Evolutionary conservation across 2,888 invertebrate species (phyloP).

Genomic region (Xylota segnis): DNA sequence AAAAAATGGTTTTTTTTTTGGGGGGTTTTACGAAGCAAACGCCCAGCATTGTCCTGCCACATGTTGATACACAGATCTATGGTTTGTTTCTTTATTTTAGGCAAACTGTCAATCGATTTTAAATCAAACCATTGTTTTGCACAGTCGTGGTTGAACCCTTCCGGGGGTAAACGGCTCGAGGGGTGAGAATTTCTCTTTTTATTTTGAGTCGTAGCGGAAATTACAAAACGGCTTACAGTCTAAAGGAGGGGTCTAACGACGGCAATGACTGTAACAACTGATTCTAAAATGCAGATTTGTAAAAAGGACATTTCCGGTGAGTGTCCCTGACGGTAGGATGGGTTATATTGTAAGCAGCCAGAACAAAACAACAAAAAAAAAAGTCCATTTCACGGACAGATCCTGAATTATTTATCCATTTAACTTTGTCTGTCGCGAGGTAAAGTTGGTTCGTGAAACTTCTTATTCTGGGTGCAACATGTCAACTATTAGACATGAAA

Average conservation of each 20-base stretch:
- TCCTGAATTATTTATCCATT: conserved; percentile 64
- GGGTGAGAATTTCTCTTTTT: conserved; percentile 48
- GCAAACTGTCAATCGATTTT: conserved; percentile 75
- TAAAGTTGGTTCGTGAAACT: conserved; percentile 38
- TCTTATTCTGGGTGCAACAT: conserved; percentile 42
- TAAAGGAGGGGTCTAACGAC: conserved; percentile 50
- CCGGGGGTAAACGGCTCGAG: not conserved
- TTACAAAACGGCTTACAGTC: conserved; percentile 72
- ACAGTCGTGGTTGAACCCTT: conserved; percentile 68
- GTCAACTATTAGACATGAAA: conserved; percentile 11
- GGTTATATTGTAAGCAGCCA: conserved; percentile 30
- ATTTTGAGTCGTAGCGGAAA: conserved; percentile 73
- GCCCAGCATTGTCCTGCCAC: conserved; percentile 71
- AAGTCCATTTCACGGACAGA: conserved; percentile 36
- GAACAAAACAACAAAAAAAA: conserved; percentile 24
- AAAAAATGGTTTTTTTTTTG: conserved; percentile 27
- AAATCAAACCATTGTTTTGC: conserved; percentile 73
- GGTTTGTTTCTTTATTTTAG: conserved; percentile 74
- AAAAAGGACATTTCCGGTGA: conserved; percentile 77
- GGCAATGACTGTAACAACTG: conserved; percentile 59
- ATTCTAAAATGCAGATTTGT: conserved; percentile 76
- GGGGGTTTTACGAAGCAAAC: conserved; percentile 39
- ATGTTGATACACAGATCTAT: conserved; percentile 74
- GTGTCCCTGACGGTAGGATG: conserved; percentile 65
- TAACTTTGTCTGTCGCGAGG: conserved; percentile 38